phyloP scores from a whole-genome alignment of 1,140 invertebrate genomes.

The Hycleus phaleratus region DNA sequence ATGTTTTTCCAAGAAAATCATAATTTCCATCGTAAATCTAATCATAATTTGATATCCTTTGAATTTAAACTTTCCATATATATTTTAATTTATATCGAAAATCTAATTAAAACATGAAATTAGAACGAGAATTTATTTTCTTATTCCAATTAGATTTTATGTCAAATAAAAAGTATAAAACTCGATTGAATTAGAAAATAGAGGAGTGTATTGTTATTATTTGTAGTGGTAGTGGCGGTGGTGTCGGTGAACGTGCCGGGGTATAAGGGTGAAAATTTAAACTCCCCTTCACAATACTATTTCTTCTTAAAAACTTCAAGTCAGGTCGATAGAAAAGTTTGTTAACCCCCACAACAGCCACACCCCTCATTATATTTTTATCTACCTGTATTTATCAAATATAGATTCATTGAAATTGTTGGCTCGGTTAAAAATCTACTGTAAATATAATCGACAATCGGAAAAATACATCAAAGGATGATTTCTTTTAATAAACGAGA shows the following conservation, averaged over 20 bases:
- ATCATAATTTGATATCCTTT: too few relatives aligned
- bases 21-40: too few relatives aligned
- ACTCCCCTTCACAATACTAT: conserved; percentile 13
- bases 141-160: conserved; percentile 23
- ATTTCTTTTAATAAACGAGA: too few relatives aligned
- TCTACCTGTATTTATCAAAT: too few relatives aligned
- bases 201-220: not conserved
- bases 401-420: too few relatives aligned
- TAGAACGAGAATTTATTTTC: conserved; percentile 26
- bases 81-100: not conserved
- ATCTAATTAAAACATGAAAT: conserved; percentile 2
- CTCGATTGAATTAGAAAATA: conserved; percentile 17
- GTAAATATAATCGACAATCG: too few relatives aligned
- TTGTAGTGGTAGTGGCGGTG: not conserved
- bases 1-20: not conserved
- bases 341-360: conserved; percentile 18
- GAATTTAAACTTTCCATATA: too few relatives aligned
- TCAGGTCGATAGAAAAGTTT: conserved; percentile 27
- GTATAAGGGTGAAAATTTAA: conserved; percentile 20
- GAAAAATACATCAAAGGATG: too few relatives aligned
- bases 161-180: conserved; percentile 20
- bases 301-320: conserved; percentile 16
- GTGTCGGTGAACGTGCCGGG: not conserved
- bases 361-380: conserved; percentile 8
- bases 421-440: too few relatives aligned